phyloP scores from a whole-genome alignment of 2,888 invertebrate species.

The Eretmocerus hayati region DNA sequence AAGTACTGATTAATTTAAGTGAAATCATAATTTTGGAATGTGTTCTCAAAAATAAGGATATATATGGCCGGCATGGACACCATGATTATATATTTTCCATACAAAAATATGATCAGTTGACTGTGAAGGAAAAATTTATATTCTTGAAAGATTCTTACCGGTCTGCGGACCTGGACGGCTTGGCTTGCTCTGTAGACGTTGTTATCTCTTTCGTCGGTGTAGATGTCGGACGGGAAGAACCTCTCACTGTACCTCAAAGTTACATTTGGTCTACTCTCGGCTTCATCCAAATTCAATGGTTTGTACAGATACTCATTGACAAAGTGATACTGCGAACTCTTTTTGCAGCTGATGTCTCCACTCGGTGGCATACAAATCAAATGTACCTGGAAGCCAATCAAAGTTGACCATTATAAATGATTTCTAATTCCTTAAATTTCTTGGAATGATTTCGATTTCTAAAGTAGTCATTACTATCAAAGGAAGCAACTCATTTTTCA shows the following conservation, averaged over 20 bases:
- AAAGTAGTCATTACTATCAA: too few species aligned
- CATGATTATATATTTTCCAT: too few species aligned
- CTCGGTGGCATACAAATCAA: constrained; percentile 89
- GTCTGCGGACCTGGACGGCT: constrained; percentile 33
- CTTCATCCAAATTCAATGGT: constrained; percentile 77
- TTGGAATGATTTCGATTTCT: too few species aligned
- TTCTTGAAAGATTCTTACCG: constrained; percentile 13
- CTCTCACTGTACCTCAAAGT: constrained; percentile 73
- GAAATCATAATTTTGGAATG: too few species aligned
- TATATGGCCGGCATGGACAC: too few species aligned
- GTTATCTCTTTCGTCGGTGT: constrained; percentile 47
- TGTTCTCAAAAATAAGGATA: too few species aligned
- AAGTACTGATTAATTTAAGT: too few species aligned
- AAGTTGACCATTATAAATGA: too few species aligned
- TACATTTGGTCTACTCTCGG: constrained; percentile 71
- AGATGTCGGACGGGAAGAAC: constrained; percentile 74
- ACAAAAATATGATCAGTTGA: too few species aligned
- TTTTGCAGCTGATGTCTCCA: constrained; percentile 81
- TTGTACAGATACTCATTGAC: constrained; percentile 89
- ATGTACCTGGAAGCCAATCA: constrained; percentile 60
- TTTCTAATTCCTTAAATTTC: too few species aligned
- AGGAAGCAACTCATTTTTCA: too few species aligned
- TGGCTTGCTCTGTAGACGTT: constrained; percentile 37
- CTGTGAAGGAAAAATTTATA: too few species aligned
- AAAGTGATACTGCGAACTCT: constrained; percentile 83